A percentile compares a stretch with the other conserved stretches of the same genome.
phyloP scores from a whole-genome alignment of 2,797 vertebrate genomes.

The Leucoraja ocellata region DNA sequence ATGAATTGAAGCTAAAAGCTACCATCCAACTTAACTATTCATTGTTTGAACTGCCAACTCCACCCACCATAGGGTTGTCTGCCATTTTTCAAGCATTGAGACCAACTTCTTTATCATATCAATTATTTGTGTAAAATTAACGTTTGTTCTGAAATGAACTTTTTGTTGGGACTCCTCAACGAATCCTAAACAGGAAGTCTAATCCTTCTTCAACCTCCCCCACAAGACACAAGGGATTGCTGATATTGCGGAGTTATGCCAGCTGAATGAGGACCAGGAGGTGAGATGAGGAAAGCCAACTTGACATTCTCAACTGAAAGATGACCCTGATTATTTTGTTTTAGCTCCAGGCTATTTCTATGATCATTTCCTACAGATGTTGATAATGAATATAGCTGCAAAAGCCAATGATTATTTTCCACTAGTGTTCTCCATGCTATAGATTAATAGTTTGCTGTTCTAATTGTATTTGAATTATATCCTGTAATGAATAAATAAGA shows the following conservation, averaged over 20 bases:
- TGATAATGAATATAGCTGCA: not conserved
- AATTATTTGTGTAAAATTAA: not conserved
- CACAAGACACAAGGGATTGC: not conserved
- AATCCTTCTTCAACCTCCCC: not conserved
- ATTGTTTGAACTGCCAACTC: not conserved
- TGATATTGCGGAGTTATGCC: not conserved
- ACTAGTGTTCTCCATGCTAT: not conserved
- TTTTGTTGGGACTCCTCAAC: not conserved
- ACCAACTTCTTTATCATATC: not conserved
- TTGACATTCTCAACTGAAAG: not conserved
- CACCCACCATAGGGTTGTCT: not conserved
- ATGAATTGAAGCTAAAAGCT: not conserved
- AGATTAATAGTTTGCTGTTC: not conserved
- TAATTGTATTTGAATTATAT: not conserved
- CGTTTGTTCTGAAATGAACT: not conserved
- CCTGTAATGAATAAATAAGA: slow-evolving; percentile 6
- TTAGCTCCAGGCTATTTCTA: not conserved
- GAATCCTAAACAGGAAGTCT: not conserved
- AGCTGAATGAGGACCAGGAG: no score
- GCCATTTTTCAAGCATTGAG: not conserved
- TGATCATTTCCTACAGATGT: not conserved
- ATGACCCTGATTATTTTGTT: not conserved
- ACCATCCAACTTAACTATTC: not conserved
- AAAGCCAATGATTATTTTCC: not conserved
- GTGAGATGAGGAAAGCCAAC: not conserved